Evolutionary conservation across 2,797 vertebrate species (phyloP).

Genomic region (Amniataba percoides): DNA sequence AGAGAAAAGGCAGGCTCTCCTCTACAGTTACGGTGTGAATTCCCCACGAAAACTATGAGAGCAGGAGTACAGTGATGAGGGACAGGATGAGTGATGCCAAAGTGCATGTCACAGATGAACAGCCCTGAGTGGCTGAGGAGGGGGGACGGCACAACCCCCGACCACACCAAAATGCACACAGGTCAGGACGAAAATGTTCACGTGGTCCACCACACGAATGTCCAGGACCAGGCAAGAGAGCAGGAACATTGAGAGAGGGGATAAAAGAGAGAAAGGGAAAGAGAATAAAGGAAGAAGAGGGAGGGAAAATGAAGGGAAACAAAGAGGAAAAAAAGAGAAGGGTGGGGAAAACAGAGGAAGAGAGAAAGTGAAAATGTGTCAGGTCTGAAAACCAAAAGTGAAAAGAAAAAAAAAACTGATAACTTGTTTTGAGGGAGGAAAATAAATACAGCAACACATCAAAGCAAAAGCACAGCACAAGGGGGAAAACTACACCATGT

Average conservation of each 20-base stretch:
- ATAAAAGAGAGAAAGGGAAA: slow-evolving; percentile 35
- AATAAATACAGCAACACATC: slow-evolving; percentile 71
- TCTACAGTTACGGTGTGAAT: slow-evolving; percentile 49
- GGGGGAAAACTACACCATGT: slow-evolving; percentile 77
- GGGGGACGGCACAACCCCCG: slow-evolving; percentile 56
- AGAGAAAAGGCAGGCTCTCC: slow-evolving; percentile 69
- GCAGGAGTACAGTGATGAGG: slow-evolving; percentile 88
- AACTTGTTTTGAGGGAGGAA: slow-evolving; percentile 66
- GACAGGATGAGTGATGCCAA: slow-evolving; percentile 89
- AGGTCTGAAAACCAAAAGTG: slow-evolving; percentile 84
- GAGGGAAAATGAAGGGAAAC: slow-evolving; percentile 53
- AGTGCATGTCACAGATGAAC: slow-evolving; percentile 90
- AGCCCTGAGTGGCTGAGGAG: slow-evolving; percentile 88
- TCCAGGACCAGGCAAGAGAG: slow-evolving; percentile 81
- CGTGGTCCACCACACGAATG: slow-evolving; percentile 83
- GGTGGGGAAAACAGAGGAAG: slow-evolving; percentile 85
- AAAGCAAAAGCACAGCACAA: slow-evolving; percentile 86
- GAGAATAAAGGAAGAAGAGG: slow-evolving; percentile 74
- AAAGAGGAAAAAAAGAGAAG: slow-evolving; percentile 78
- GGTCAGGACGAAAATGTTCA: slow-evolving; percentile 78
- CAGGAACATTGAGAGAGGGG: slow-evolving; percentile 75
- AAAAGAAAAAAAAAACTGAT: slow-evolving; percentile 63
- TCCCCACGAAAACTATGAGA: slow-evolving; percentile 85
- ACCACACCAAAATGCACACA: slow-evolving; percentile 75
- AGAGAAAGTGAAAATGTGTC: slow-evolving; percentile 87